Base-by-base conservation (phyloP, 2,888 invertebrate genomes). In the Caenorhabditis sulstoni region DNA sequence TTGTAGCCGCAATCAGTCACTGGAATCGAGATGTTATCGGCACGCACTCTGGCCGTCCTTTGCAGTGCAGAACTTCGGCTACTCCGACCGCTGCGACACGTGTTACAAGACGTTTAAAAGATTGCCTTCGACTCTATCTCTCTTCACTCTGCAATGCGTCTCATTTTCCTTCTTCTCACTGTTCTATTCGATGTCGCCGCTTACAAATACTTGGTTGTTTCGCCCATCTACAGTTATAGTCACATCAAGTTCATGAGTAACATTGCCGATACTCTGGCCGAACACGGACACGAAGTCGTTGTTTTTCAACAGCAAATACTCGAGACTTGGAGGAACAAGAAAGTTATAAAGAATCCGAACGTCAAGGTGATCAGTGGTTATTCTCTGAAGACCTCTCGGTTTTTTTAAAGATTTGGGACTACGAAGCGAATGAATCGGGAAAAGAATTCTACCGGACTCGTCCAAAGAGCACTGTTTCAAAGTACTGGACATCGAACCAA, bases 241-340 rank as follows among this genome's bases (percentile, higher is more conserved):
- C 74, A 75, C 66, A 61, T 75, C 4, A 75, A 75, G 22, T 75
- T 75, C 29, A 75, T 75, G 75, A 55, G 61, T 12, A 75, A 50
- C n/a, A 61, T 75, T 23, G 75, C 75, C 47, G 67, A 75, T 41
- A 62, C 47, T 7, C 22, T 75, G 8, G 55, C 47, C 1, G 58
- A 66, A 23, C 59, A 65, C 52, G 59, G 52, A 20, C 74, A 74
- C 39, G 59, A 66, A 14, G 66, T 74, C 8, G 53, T 61, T 9
- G 74, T 74, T 1, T 66, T 74, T 14, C 74, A 66, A 23, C 74
- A 52, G 16, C 74, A 74, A 37, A 59, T 74, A 14, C 14, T 74
- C 0, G 52, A 44, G n/a, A 39, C 66, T 20, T 49, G 66, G 47
- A 44, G 74, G 23, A 44, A 50, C 9, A 65, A 65, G 18, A 74